A percentile compares a stretch with the other conserved stretches of the same genome.
These are phyloP conservation scores for Chirona hameri DNA, from an alignment of 2,888 invertebrate genomes.

Conservation along the genomic window DNA sequence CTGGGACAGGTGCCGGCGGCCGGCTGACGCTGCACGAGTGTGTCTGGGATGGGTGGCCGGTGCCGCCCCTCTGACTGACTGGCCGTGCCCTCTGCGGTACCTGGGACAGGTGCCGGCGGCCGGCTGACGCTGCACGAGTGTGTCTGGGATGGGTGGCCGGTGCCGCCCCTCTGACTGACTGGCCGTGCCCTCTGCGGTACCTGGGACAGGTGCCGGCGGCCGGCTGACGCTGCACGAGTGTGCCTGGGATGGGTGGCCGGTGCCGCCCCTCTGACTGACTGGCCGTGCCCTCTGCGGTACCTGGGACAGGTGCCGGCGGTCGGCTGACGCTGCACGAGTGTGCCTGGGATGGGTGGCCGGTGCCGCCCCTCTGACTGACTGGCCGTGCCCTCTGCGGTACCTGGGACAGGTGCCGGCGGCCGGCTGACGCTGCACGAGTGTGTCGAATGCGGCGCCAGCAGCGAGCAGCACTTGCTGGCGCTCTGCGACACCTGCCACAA, in stretches of 20 bases:
- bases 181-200: no score
- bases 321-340: slow-evolving; percentile 57
- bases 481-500: slow-evolving; percentile 92
- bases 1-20: neutral
- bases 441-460: slow-evolving; percentile 77
- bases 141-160: slow-evolving; percentile 51
- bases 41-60: slow-evolving; percentile 51
- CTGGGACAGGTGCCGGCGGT: no score
- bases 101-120: neutral
- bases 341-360: slow-evolving; percentile 37
- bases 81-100: no score
- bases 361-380: slow-evolving; percentile 7
- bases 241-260: slow-evolving; percentile 37
- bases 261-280: no score
- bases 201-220: no score
- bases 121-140: slow-evolving; percentile 60
- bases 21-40: slow-evolving; percentile 60
- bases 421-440: slow-evolving; percentile 60
- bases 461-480: slow-evolving; percentile 88
- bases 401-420: neutral
- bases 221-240: slow-evolving; percentile 57
- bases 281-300: no score
- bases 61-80: slow-evolving; percentile 13
- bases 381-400: no score
- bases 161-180: no score